A percentile compares a stretch with the other conserved stretches of the same genome.
phyloP scores from a whole-genome alignment of 2,113 vertebrate species.

The Gambusia affinis region DNA sequence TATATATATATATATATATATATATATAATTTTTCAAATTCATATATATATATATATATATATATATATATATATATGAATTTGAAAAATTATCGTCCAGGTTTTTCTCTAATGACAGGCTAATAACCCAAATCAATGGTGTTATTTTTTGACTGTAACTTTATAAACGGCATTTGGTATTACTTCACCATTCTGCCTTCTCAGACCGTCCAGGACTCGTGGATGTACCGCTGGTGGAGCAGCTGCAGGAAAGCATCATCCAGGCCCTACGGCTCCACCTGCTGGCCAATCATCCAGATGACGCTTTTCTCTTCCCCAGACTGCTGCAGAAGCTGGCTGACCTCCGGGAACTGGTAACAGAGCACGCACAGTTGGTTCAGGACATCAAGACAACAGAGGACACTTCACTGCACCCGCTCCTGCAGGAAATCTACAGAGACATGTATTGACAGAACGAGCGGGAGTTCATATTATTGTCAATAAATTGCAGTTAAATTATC shows the following conservation, averaged over 20 bases:
- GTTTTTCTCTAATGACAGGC: too few species aligned
- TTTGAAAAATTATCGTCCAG: too few species aligned
- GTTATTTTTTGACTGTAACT: too few species aligned
- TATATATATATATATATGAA: too few species aligned
- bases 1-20: too few species aligned
- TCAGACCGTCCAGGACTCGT: constrained; percentile 92
- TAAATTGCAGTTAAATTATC: too few species aligned
- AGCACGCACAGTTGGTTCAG: constrained; percentile 93
- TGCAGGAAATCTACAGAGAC: constrained; percentile 97
- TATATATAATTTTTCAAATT: too few species aligned
- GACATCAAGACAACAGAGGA: constrained; percentile 93
- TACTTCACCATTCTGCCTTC: neutral
- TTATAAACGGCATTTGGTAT: too few species aligned
- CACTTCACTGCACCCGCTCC: constrained; percentile 89
- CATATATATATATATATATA: too few species aligned
- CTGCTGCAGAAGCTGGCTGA: constrained; percentile 96
- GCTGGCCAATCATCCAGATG: constrained; percentile 89
- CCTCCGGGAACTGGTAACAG: constrained; percentile 92
- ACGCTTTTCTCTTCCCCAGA: constrained; percentile 91
- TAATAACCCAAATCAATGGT: too few species aligned
- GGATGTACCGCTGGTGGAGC: constrained; percentile 87
- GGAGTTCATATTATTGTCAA: neutral
- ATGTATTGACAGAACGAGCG: constrained; percentile 79
- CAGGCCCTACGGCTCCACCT: constrained; percentile 91
- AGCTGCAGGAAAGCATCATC: constrained; percentile 91